Evolutionary conservation across 2,113 vertebrate species (phyloP).

Genomic region (Otocyon megalotis): DNA sequence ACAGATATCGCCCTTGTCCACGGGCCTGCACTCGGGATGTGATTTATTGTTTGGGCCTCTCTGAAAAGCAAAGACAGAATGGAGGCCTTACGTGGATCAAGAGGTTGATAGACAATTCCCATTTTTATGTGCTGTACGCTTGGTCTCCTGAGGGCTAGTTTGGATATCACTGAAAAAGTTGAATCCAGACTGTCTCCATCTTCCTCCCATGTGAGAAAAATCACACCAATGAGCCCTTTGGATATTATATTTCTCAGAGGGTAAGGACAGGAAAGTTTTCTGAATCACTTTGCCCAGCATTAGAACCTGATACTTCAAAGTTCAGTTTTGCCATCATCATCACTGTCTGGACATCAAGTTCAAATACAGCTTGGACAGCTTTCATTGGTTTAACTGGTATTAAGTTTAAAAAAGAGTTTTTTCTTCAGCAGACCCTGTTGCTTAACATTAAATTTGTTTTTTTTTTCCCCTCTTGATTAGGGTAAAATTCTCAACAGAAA

Average conservation of each 20-base stretch:
- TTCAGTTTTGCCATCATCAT: slow-evolving; percentile 18
- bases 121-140: not conserved
- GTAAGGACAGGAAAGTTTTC: slow-evolving; percentile 35
- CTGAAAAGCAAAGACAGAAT: not conserved
- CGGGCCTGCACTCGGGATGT: not conserved
- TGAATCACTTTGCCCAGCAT: slow-evolving; percentile 79
- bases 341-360: slow-evolving; percentile 71
- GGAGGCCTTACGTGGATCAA: too few species aligned
- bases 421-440: slow-evolving; percentile 67
- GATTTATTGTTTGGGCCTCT: not conserved
- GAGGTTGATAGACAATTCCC: not conserved
- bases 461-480: slow-evolving; percentile 87
- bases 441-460: slow-evolving; percentile 75
- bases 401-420: slow-evolving; percentile 48
- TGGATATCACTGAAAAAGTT: not conserved
- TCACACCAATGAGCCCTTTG: slow-evolving; percentile 59
- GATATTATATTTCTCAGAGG: slow-evolving; percentile 67
- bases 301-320: slow-evolving; percentile 81
- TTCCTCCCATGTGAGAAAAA: slow-evolving; percentile 69
- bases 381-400: slow-evolving; percentile 73
- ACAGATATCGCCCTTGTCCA: not conserved
- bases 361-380: slow-evolving; percentile 76
- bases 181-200: slow-evolving; percentile 53
- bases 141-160: slow-evolving; percentile 34
- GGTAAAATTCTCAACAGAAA: slow-evolving; percentile 99